These are phyloP conservation scores for Mechanitis messenoides DNA, from an alignment of 2,888 invertebrate species.

Conservation along the genomic window DNA sequence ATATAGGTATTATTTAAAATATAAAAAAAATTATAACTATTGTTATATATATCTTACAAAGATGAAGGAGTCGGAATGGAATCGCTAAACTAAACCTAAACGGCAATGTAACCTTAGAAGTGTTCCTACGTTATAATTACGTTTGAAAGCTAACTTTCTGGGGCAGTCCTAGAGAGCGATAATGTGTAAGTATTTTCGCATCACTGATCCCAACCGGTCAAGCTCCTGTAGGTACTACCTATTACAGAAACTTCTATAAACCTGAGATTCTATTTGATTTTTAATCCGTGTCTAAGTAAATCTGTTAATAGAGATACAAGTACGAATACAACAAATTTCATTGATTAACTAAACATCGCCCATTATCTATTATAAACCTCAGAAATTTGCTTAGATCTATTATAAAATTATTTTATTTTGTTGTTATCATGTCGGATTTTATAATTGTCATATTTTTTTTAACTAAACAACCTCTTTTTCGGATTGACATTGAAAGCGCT, in stretches of 20 bases:
- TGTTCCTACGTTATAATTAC: slow-evolving; percentile 21
- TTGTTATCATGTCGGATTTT: no score
- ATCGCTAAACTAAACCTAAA: slow-evolving; percentile 12
- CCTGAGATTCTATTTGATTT: neutral
- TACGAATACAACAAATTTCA: no score
- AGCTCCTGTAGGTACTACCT: neutral
- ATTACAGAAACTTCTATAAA: neutral
- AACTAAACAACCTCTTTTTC: slow-evolving; percentile 2
- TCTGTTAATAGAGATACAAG: no score
- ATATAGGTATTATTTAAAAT: no score
- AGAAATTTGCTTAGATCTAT: no score
- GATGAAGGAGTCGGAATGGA: neutral
- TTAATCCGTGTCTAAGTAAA: no score
- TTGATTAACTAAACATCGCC: no score
- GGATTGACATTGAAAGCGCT: slow-evolving; percentile 19
- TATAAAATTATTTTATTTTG: no score
- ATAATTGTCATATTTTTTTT: neutral
- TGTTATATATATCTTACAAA: no score
- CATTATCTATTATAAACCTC: no score
- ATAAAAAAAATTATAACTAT: no score
- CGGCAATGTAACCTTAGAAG: slow-evolving; percentile 7
- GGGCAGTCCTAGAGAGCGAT: slow-evolving; percentile 60
- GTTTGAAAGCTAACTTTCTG: slow-evolving; percentile 49
- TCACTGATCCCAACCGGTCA: slow-evolving; percentile 45
- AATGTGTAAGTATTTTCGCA: slow-evolving; percentile 38